Percentiles rank a stretch among this genome's conserved stretches.
Conservation (phyloP, 2,113 vertebrate genomes). For the Eudorcas thomsonii region DNA sequence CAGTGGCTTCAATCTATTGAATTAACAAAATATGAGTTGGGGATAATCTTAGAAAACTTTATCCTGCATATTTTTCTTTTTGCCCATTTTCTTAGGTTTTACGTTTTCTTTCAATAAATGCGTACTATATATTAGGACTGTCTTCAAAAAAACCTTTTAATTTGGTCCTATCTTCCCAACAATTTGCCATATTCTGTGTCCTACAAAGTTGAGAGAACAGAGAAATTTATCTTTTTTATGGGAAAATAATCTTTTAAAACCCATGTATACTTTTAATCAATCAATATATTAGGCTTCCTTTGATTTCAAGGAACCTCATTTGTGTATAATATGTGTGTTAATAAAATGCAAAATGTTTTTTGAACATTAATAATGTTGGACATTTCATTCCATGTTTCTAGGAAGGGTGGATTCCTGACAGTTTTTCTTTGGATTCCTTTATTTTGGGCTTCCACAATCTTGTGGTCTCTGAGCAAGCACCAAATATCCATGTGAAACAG, state of each 20-base stretch:
- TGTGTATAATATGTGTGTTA: neutral
- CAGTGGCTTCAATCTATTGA: conserved; percentile 42
- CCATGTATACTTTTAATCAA: neutral
- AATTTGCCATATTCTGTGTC: neutral
- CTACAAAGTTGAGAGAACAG: neutral
- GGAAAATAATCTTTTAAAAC: neutral
- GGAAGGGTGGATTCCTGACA: neutral
- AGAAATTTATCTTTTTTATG: neutral
- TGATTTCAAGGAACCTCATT: neutral
- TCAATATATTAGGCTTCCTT: neutral
- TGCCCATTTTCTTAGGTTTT: neutral
- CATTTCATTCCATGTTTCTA: neutral
- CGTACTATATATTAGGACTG: neutral
- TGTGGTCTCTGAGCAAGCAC: neutral
- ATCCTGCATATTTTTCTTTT: conserved; percentile 6
- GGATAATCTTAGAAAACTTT: conserved; percentile 34
- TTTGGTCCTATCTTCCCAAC: neutral
- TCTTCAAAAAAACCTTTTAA: neutral
- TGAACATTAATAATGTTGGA: neutral
- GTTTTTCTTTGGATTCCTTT: neutral
- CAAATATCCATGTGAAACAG: neutral
- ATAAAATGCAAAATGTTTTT: neutral
- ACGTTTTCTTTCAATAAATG: neutral
- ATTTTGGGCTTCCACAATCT: neutral
- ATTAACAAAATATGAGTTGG: neutral